These are phyloP conservation scores for Tokudaia tokunoshimensis DNA, from an alignment of 2,797 vertebrate species.

Conservation along the genomic window DNA sequence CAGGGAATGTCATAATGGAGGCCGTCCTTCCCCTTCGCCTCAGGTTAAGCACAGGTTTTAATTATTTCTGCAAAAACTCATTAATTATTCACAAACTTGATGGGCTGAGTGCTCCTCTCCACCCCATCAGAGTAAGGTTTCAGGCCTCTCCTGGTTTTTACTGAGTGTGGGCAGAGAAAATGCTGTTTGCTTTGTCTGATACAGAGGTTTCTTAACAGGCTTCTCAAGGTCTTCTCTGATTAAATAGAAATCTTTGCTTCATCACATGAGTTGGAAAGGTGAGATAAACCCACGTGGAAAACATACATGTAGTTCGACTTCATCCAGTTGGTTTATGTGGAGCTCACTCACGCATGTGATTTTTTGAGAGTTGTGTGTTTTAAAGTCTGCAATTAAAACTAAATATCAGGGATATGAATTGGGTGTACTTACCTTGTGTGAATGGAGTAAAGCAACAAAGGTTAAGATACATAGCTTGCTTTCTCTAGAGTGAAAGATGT, in stretches of 20 bases:
- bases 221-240: background rate
- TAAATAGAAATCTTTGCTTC: constrained; percentile 28
- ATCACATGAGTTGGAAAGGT: constrained; percentile 19
- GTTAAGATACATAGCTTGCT: constrained; percentile 68
- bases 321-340: background rate
- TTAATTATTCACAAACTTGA: constrained; percentile 44
- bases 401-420: background rate
- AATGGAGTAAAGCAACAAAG: background rate
- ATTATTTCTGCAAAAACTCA: constrained; percentile 60
- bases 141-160: background rate
- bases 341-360: background rate
- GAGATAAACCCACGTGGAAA: constrained; percentile 29
- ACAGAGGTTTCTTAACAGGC: background rate
- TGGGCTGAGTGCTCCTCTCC: background rate
- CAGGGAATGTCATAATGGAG: background rate
- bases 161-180: background rate
- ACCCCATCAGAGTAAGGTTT: background rate
- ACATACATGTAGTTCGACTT: background rate
- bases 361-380: background rate
- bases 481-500: constrained; percentile 33
- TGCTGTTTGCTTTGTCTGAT: background rate
- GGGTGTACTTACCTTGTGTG: background rate
- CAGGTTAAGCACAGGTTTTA: constrained; percentile 57
- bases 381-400: constrained; percentile 18
- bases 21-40: background rate